These are phyloP conservation scores for Myotis planiceps DNA, from an alignment of 2,797 vertebrate genomes.

Conservation along the genomic window DNA sequence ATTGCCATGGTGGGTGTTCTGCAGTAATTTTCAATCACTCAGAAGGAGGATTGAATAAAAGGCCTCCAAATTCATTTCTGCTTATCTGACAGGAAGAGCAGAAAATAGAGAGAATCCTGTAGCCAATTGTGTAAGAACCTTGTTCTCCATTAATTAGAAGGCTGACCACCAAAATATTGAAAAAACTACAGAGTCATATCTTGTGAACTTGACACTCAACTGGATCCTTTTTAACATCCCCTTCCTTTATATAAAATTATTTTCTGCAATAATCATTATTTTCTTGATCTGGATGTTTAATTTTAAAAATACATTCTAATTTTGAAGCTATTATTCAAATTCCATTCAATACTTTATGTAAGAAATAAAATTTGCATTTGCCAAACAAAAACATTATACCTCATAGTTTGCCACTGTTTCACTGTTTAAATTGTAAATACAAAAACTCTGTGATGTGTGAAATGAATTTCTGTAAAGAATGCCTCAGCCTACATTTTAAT, in stretches of 20 bases:
- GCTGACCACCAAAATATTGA: not conserved
- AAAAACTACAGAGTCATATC: not conserved
- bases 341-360: conserved; percentile 13
- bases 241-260: not conserved
- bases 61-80: conserved; percentile 43
- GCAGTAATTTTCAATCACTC: not conserved
- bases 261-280: conserved; percentile 8
- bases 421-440: conserved; percentile 23
- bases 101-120: conserved; percentile 26
- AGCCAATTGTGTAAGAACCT: not conserved
- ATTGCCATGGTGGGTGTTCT: not conserved
- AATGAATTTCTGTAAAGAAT: conserved; percentile 46
- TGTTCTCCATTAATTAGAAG: not conserved
- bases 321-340: conserved; percentile 40
- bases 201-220: not conserved
- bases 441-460: conserved; percentile 40
- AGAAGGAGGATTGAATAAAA: conserved; percentile 49
- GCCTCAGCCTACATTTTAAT: not conserved
- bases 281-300: conserved; percentile 9
- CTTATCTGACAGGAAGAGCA: conserved; percentile 32
- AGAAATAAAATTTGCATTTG: conserved; percentile 45
- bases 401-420: not conserved
- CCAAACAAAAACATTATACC: conserved; percentile 41
- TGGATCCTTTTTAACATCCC: not conserved
- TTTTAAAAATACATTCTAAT: conserved; percentile 35